Percentiles rank a stretch among this genome's conserved stretches.
Evolutionary conservation across 2,888 invertebrate species (phyloP).

Genomic region (Polydrusus pterygomalis): DNA sequence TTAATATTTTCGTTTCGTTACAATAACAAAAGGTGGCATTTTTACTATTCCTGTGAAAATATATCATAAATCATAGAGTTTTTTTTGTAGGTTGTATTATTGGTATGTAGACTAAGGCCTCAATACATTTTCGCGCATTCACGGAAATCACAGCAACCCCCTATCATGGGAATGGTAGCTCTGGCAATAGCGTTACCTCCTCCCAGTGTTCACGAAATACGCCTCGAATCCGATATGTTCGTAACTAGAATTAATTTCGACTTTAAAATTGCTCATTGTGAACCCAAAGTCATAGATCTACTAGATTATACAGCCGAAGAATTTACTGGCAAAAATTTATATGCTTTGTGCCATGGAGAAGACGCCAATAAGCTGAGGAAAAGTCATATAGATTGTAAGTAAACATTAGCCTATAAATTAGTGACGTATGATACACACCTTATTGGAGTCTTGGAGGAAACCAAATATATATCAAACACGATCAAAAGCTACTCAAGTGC

Average conservation of each 20-base stretch:
- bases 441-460: too few species aligned
- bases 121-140: conserved; percentile 95
- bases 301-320: conserved; percentile 96
- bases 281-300: conserved; percentile 95
- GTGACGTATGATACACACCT: neutral
- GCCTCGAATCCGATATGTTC: conserved; percentile 96
- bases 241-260: conserved; percentile 97
- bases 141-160: conserved; percentile 86
- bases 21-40: too few species aligned
- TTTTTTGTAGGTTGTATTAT: conserved; percentile 87
- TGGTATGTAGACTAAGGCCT: conserved; percentile 92
- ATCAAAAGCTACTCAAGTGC: neutral
- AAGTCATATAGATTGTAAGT: conserved; percentile 96
- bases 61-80: neutral
- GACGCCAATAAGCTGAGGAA: conserved; percentile 95
- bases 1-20: too few species aligned
- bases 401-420: conserved; percentile 2
- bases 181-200: conserved; percentile 97
- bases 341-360: conserved; percentile 96
- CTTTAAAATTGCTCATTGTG: conserved; percentile 97
- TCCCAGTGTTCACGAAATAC: conserved; percentile 97
- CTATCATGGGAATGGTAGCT: conserved; percentile 94
- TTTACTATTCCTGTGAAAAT: too few species aligned
- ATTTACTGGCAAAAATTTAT: conserved; percentile 93
- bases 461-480: neutral